A percentile compares a stretch with the other conserved stretches of the same genome.
Conservation (phyloP, 2,797 vertebrate species). For the Melanotaenia pygmaea region DNA sequence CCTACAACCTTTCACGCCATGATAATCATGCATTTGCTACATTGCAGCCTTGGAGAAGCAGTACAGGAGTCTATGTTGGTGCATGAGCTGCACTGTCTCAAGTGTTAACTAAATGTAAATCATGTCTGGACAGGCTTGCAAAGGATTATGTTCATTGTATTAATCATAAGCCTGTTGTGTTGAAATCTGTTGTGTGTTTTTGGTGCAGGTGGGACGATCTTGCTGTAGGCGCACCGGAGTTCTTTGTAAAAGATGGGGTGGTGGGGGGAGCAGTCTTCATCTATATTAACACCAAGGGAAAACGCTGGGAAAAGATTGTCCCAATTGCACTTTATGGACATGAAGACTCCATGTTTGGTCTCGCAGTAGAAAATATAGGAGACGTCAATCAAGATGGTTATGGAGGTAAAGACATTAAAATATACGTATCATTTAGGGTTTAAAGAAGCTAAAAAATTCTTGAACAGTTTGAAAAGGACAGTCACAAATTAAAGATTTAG, state of each 20-base stretch:
- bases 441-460: not conserved
- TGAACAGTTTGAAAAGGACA: constrained; percentile 1
- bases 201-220: constrained; percentile 91
- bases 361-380: constrained; percentile 90
- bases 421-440: not conserved
- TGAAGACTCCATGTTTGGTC: constrained; percentile 92
- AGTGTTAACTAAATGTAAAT: not conserved
- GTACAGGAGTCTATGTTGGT: too few relatives aligned
- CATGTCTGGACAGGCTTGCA: not conserved
- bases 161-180: not conserved
- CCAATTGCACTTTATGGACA: constrained; percentile 85
- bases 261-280: constrained; percentile 91
- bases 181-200: not conserved
- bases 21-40: not conserved
- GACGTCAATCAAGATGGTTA: constrained; percentile 92
- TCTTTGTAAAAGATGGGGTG: constrained; percentile 85
- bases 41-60: not conserved
- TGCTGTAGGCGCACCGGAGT: constrained; percentile 91
- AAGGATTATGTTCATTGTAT: not conserved
- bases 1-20: not conserved
- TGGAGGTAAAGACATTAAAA: constrained; percentile 79
- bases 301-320: constrained; percentile 82
- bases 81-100: too few relatives aligned
- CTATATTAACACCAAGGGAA: constrained; percentile 87
- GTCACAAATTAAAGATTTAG: not conserved